Base-by-base conservation (phyloP, 2,113 vertebrate genomes). In the Chaetorhynchus papuensis region DNA sequence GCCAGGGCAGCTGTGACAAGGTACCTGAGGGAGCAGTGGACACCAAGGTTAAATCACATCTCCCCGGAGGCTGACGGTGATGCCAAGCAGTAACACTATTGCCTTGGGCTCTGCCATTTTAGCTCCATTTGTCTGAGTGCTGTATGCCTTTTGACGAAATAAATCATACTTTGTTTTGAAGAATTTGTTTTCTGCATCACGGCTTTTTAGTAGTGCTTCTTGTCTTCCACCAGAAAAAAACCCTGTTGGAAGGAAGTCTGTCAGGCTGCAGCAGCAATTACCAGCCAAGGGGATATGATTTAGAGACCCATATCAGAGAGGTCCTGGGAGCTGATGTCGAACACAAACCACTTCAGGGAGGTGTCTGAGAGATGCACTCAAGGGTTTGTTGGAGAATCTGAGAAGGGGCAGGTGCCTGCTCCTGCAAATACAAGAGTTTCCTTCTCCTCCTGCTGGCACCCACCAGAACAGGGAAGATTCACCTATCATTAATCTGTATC, bases 161-260 rank as follows among this genome's bases (percentile, higher is more conserved):
- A 85, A 91, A 87, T 82, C 82, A 64, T 20, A 10, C 57, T 91
- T 93, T 59, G 61, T 42, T 89, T 87, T 79, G 74, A 68, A 68
- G 90, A 93, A 89, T 70, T 89, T 78, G 56, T 72, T 89, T 91
- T 77, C 93, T 89, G 89, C 83, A 47, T 87, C 74, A 28, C 4
- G 8, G 78, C 54, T 24, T 91, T 94, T 91, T 77, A 81, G 80
- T 74, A 61, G 60, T 3, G 47, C 45, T 65, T 60, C 69, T 84
- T 3, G 6, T 74, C 66, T 85, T 75, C 37, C 22, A 44, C 30
- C 19, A 41, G 83, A 56, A 94, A 69, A 66, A 80, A 49, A 2
- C 28, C 37, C 16, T 9, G 3, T 10, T 69, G 60, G 49, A 75
- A 37, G 41, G 31, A 20, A 28, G 30, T 16, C 53, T 85, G 66